Evolutionary conservation across 2,888 invertebrate genomes (phyloP).

Genomic region (Drosophila fulvimacula): DNA sequence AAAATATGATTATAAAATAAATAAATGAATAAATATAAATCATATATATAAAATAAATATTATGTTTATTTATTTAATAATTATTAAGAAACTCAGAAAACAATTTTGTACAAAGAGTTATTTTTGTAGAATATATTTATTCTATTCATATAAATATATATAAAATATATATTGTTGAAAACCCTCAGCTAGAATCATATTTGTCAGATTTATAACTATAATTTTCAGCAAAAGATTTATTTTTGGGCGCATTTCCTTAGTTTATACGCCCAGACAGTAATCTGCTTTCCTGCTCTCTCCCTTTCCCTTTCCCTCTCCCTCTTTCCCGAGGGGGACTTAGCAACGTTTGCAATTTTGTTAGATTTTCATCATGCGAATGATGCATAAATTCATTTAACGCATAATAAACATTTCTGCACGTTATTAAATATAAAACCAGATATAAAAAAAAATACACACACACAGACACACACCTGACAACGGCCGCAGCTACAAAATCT

Average conservation of each 20-base stretch:
- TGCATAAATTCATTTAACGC: slow-evolving; percentile 81
- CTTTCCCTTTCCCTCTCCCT: background rate
- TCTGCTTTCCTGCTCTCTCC: background rate
- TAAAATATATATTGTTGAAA: background rate
- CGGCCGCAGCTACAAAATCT: background rate
- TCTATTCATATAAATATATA: background rate
- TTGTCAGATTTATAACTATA: background rate
- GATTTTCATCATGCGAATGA: slow-evolving; percentile 44
- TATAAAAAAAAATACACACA: background rate
- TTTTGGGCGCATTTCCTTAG: background rate
- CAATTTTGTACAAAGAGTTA: too few species aligned
- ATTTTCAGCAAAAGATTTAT: background rate
- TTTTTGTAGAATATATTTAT: too few species aligned
- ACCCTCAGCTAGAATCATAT: background rate
- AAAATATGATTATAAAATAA: too few species aligned
- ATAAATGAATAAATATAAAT: too few species aligned
- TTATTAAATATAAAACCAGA: slow-evolving; percentile 53
- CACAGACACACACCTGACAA: slow-evolving; percentile 36
- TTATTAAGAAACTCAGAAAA: too few species aligned
- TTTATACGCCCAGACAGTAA: background rate
- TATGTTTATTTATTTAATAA: too few species aligned
- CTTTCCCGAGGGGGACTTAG: background rate
- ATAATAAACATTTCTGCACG: slow-evolving; percentile 75
- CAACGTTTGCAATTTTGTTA: slow-evolving; percentile 32
- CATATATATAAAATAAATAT: too few species aligned